phyloP scores from a whole-genome alignment of 2,113 vertebrate species.

The Myanophis thanlyinensis region DNA sequence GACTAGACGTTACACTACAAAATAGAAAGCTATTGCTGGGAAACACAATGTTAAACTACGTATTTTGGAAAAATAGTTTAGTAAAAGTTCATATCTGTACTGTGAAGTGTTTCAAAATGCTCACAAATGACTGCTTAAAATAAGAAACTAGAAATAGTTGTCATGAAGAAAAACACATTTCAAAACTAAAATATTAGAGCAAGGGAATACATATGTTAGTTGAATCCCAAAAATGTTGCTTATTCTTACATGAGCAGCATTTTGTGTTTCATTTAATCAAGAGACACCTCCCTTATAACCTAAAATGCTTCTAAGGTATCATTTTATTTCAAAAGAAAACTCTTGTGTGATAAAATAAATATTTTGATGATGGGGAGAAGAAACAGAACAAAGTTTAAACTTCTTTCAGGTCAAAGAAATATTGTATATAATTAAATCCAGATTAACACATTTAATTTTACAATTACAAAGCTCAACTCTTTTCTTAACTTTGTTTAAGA shows the following conservation, averaged over 20 bases:
- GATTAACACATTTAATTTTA: conserved; percentile 6
- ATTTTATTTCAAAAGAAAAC: background rate
- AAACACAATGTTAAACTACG: background rate
- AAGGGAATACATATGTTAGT: background rate
- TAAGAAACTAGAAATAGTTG: background rate
- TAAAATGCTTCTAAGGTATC: background rate
- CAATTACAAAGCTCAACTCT: background rate
- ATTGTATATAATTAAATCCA: background rate
- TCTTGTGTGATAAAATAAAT: background rate
- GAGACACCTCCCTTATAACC: background rate
- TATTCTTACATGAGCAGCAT: background rate
- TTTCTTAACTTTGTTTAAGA: background rate
- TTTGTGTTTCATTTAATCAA: background rate
- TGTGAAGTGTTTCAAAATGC: background rate
- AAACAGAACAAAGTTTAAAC: background rate
- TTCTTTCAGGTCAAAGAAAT: background rate
- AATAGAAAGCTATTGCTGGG: background rate
- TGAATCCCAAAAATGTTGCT: background rate
- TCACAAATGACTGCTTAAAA: background rate
- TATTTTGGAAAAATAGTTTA: background rate
- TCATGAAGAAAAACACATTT: background rate
- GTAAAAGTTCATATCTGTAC: background rate
- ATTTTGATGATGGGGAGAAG: background rate
- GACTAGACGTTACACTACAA: background rate
- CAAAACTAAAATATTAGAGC: conserved; percentile 6